A percentile compares a stretch with the other conserved stretches of the same genome.
phyloP scores from a whole-genome alignment of 2,888 invertebrate genomes.

The Sarcophaga rosellei region DNA sequence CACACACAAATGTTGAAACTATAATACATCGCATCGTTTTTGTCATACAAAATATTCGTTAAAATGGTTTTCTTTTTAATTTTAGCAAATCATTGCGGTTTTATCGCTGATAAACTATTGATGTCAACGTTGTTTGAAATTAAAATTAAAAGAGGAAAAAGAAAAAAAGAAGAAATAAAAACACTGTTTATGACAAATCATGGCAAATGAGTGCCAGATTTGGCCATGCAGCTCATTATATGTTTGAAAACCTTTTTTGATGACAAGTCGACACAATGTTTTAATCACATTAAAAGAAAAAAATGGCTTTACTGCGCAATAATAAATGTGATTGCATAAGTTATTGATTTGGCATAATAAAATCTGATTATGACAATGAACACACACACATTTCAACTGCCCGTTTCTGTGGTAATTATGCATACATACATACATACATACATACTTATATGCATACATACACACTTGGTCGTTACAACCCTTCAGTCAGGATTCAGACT shows the following conservation, averaged over 20 bases:
- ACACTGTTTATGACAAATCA: conserved; percentile 3
- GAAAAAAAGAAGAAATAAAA: background rate
- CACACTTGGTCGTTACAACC: too few species aligned
- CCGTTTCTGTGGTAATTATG: too few species aligned
- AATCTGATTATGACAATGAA: background rate
- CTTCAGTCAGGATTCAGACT: too few species aligned
- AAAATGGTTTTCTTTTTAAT: background rate
- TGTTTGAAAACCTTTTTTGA: background rate
- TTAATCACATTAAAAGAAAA: background rate
- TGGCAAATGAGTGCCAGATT: conserved; percentile 13
- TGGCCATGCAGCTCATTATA: background rate
- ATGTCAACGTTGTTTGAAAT: conserved; percentile 7
- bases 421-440: too few species aligned
- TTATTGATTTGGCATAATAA: too few species aligned
- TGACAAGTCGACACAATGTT: background rate
- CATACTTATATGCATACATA: too few species aligned
- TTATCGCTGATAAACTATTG: conserved; percentile 15
- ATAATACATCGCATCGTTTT: background rate
- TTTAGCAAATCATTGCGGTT: conserved; percentile 9
- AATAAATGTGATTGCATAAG: too few species aligned
- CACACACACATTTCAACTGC: too few species aligned
- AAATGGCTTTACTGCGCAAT: background rate
- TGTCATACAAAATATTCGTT: background rate
- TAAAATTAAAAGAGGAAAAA: too few species aligned
- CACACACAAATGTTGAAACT: conserved; percentile 21